Conservation (phyloP, 2,797 vertebrate genomes). For the Coreius guichenoti region DNA sequence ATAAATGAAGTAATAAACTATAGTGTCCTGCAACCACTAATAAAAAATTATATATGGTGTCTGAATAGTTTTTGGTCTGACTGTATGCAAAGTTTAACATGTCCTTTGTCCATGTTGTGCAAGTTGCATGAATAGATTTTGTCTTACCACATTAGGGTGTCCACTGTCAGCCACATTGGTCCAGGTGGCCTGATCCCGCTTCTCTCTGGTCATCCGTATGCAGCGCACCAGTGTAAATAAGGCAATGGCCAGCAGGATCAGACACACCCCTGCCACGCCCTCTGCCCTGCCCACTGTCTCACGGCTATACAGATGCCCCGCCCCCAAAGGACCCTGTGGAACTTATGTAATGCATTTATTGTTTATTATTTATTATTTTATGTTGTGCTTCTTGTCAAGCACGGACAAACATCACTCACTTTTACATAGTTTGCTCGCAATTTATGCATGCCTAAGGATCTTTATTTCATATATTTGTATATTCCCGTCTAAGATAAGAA, state of each 20-base stretch:
- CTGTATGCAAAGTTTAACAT: not conserved
- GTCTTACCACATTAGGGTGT: conserved; percentile 86
- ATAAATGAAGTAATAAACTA: no score
- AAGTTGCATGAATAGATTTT: not conserved
- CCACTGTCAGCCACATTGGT: conserved; percentile 82
- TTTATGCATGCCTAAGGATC: not conserved
- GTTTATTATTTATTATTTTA: conserved; percentile 6
- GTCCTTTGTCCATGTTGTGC: not conserved
- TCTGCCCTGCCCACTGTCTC: conserved; percentile 74
- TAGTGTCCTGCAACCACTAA: no score
- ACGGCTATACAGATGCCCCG: conserved; percentile 60
- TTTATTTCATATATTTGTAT: not conserved
- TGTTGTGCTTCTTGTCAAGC: not conserved
- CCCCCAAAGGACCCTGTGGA: conserved; percentile 70
- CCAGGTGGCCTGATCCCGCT: conserved; percentile 70
- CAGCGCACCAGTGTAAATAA: conserved; percentile 67
- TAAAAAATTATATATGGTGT: no score
- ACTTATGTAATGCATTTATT: conserved; percentile 61
- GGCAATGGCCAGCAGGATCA: conserved; percentile 67
- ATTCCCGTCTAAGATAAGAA: not conserved
- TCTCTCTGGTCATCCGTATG: conserved; percentile 68
- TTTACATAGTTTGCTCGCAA: conserved; percentile 4
- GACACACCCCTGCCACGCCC: conserved; percentile 70
- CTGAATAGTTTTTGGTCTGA: no score
- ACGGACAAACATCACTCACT: not conserved